Evolutionary conservation across 2,113 vertebrate genomes (phyloP), one percentile per base, ranked within the genome.

Genomic region (Poeciliopsis prolifica): DNA sequence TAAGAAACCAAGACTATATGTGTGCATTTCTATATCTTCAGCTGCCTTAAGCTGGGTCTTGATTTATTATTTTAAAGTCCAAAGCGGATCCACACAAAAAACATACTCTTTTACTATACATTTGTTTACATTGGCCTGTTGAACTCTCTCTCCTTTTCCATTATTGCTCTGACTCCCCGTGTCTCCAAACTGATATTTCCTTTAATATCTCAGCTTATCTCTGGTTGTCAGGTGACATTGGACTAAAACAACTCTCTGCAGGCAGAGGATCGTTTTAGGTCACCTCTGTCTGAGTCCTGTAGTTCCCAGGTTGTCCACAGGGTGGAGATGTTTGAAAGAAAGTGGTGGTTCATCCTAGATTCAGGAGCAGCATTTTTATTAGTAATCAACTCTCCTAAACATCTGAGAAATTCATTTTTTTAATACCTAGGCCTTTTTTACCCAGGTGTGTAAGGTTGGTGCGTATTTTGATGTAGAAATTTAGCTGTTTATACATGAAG

Each of bases 251-350:
- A 31, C 62, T 28, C 24, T 30, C 11, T 2, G 24, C 33, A 42
- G 19, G 1, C 0, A 8, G 58, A 26, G 33, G 67, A 84, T 78
- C 54, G 1, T 40, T 74, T 65, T 12, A 62, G 71, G 70, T 64
- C 69, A 29, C 24, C 15, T 63, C 51, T 17, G 12, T 70, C 60
- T 42, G 37, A 62, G 7, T 7, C 61, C 37, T 61, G 85, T 31
- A 68, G 58, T 83, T 78, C 2, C 28, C 29, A 3, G 5, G 8
- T 1, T 65, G 31, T 26, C 82, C 87, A 80, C 65, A 13, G 0
- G 82, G 83, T 62, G 83, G 83, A 14, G 65, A 26, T 42, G 29
- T 66, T 68, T 40, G 35, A 37, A 22, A 19, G 0, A 5, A 48
- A 17, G 5, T 48, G 44, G 44, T 17, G 44, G 44, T 48, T 19